These are phyloP conservation scores for Hipposideros larvatus DNA, from an alignment of 2,797 vertebrate species.

Conservation along the genomic window DNA sequence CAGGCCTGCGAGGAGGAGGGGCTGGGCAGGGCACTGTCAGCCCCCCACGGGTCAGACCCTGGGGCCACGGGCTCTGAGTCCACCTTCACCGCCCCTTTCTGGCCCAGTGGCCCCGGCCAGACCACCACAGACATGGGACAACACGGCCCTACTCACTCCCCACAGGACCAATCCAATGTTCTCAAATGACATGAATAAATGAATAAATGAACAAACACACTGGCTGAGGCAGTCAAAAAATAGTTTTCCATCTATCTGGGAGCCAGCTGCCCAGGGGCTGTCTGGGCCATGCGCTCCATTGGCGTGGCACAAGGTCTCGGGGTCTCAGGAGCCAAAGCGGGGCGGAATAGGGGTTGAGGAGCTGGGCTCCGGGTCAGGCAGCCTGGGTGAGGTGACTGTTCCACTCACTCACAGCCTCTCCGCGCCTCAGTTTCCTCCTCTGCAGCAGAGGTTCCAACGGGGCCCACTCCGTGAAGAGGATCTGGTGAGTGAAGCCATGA, in stretches of 20 bases:
- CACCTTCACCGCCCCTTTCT: neutral
- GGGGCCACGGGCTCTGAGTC: too few species aligned
- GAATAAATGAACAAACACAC: neutral
- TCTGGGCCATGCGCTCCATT: neutral
- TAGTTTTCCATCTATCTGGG: neutral
- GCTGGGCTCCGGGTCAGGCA: neutral
- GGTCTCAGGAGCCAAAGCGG: too few species aligned
- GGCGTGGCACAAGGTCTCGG: neutral
- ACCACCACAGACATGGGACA: too few species aligned
- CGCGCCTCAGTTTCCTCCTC: neutral
- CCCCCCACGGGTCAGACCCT: neutral
- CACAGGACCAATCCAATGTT: fast-evolving
- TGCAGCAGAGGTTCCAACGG: neutral
- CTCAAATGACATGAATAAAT: neutral
- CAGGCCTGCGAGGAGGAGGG: neutral
- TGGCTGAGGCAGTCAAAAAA: fast-evolving
- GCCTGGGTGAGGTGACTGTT: neutral
- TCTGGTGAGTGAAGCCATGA: neutral
- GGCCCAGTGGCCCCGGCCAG: too few species aligned
- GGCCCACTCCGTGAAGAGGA: too few species aligned
- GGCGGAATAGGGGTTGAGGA: neutral
- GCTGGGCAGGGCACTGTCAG: fast-evolving
- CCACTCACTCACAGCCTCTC: neutral
- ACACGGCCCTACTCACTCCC: too few species aligned
- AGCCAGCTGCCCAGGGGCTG: neutral